Evolutionary conservation across 2,888 invertebrate genomes (phyloP).

Genomic region (Drosophila prolongata): DNA sequence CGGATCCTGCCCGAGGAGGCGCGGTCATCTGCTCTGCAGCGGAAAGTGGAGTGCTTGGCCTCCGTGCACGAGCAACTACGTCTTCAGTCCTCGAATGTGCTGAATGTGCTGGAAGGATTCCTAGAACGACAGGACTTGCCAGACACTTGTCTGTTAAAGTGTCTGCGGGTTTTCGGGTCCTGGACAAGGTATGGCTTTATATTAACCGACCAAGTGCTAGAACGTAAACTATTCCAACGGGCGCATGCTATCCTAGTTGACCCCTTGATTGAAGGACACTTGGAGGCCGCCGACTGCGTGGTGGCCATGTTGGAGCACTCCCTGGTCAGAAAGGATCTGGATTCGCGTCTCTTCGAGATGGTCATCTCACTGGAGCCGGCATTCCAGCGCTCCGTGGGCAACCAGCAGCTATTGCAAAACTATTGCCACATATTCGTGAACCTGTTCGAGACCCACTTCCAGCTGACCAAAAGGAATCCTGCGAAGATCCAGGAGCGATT

Average conservation of each 20-base stretch:
- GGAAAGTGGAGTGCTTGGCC: not conserved
- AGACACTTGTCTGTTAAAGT: not conserved
- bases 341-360: not conserved
- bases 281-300: not conserved
- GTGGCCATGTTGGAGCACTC: not conserved
- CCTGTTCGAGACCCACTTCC: not conserved
- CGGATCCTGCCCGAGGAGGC: not conserved
- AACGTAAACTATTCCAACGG: not conserved
- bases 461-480: not conserved
- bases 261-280: not conserved
- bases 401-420: not conserved
- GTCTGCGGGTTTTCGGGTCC: not conserved
- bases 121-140: not conserved
- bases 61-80: not conserved
- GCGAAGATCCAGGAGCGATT: not conserved
- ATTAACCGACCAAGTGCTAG: not conserved
- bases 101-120: not conserved
- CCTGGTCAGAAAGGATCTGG: not conserved
- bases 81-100: not conserved
- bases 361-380: not conserved
- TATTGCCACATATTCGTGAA: not conserved
- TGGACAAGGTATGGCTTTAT: not conserved
- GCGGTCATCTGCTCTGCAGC: not conserved
- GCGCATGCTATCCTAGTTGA: not conserved
- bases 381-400: not conserved